A percentile compares a stretch with the other conserved stretches of the same genome.
Evolutionary conservation across 2,113 vertebrate genomes (phyloP).

Genomic region (Anthoscopus minutus): DNA sequence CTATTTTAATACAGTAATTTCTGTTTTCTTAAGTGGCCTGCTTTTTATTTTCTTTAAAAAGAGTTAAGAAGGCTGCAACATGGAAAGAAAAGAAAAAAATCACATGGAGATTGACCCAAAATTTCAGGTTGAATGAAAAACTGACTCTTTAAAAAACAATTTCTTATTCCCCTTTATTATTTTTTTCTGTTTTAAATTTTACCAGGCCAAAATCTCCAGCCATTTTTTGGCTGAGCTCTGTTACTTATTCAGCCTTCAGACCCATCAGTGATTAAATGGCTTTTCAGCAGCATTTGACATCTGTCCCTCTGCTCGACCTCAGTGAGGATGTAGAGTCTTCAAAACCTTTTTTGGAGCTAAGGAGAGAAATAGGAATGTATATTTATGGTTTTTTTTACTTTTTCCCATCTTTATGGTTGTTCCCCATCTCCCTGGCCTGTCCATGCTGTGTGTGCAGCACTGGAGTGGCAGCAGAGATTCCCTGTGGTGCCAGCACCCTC

Average conservation of each 20-base stretch:
- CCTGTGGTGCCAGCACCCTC: neutral
- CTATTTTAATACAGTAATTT: neutral
- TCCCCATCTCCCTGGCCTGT: neutral
- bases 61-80: neutral
- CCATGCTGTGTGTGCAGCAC: accelerated
- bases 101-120: neutral
- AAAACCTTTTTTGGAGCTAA: neutral
- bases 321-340: neutral
- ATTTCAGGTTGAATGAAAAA: neutral
- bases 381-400: neutral
- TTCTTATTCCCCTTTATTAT: accelerated
- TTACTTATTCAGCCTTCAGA: neutral
- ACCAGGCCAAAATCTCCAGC: neutral
- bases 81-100: neutral
- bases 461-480: neutral
- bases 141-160: neutral
- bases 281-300: neutral
- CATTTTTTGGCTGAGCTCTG: neutral
- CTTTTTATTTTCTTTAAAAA: neutral
- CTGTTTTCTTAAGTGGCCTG: neutral
- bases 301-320: neutral
- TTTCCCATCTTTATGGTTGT: neutral
- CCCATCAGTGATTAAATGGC: neutral
- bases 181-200: neutral
- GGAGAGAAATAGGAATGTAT: neutral